phyloP scores from a whole-genome alignment of 2,797 vertebrate genomes.

The Micropoecilia bifurca region DNA sequence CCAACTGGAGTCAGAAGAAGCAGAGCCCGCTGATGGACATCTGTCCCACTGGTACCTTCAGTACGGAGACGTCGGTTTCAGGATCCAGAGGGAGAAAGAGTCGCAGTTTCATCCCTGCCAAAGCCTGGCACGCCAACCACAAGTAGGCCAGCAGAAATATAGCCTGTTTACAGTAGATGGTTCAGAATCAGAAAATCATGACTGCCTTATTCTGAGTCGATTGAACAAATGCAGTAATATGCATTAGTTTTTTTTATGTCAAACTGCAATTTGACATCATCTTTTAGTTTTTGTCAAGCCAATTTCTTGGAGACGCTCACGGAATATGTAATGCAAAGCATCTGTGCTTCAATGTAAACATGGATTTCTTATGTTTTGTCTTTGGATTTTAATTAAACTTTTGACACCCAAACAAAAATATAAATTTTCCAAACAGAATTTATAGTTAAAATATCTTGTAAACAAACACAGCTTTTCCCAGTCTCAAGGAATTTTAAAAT shows the following conservation, averaged over 20 bases:
- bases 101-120: conserved; percentile 81
- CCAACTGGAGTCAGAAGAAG: conserved; percentile 27
- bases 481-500: neutral
- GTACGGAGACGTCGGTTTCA: conserved; percentile 88
- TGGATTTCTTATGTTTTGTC: neutral
- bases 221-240: neutral
- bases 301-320: neutral
- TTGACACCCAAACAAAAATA: neutral
- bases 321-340: neutral
- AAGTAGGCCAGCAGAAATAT: conserved; percentile 74
- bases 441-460: neutral
- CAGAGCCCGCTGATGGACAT: conserved; percentile 29
- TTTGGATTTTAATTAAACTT: neutral
- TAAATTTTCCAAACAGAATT: neutral
- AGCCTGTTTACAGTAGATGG: neutral
- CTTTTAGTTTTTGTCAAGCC: neutral
- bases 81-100: conserved; percentile 84
- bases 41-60: conserved; percentile 81
- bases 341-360: neutral
- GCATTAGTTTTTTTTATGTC: neutral
- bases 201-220: neutral
- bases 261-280: neutral
- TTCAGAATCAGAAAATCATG: neutral
- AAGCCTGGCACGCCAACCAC: conserved; percentile 86
- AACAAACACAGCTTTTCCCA: neutral